Conservation (phyloP, 1,140 invertebrate genomes). For the fruit fly (Drosophila melanogaster) region DNA sequence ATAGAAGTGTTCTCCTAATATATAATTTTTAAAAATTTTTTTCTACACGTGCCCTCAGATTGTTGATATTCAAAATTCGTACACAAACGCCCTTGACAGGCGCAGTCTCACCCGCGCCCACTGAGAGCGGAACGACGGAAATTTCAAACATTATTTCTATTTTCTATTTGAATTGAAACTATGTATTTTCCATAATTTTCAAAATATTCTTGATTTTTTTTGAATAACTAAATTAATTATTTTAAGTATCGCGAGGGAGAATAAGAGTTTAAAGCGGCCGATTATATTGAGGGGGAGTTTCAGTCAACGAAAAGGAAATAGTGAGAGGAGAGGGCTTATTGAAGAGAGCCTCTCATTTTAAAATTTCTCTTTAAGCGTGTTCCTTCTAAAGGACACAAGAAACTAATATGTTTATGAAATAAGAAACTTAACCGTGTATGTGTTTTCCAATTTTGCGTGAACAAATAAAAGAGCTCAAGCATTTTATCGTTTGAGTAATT, state of each 20-base stretch:
- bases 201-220: background rate
- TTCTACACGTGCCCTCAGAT: conserved; percentile 11
- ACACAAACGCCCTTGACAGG: conserved; percentile 23
- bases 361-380: background rate
- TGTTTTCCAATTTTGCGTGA: too few species aligned
- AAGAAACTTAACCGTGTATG: too few species aligned
- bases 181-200: background rate
- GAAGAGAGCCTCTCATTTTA: background rate
- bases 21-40: conserved; percentile 2
- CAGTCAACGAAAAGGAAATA: background rate
- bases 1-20: background rate
- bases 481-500: too few species aligned
- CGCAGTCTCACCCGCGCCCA: conserved; percentile 26
- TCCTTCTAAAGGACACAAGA: too few species aligned
- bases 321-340: background rate
- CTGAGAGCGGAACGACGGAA: conserved; percentile 12
- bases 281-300: background rate
- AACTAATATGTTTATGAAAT: too few species aligned
- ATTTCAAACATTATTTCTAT: background rate
- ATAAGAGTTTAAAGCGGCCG: background rate
- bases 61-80: background rate
- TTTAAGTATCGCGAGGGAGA: background rate
- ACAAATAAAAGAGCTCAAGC: too few species aligned
- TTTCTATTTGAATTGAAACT: background rate
- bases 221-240: background rate